Evolutionary conservation across 2,797 vertebrate genomes (phyloP).

Genomic region (Basileuterus tristriatus): DNA sequence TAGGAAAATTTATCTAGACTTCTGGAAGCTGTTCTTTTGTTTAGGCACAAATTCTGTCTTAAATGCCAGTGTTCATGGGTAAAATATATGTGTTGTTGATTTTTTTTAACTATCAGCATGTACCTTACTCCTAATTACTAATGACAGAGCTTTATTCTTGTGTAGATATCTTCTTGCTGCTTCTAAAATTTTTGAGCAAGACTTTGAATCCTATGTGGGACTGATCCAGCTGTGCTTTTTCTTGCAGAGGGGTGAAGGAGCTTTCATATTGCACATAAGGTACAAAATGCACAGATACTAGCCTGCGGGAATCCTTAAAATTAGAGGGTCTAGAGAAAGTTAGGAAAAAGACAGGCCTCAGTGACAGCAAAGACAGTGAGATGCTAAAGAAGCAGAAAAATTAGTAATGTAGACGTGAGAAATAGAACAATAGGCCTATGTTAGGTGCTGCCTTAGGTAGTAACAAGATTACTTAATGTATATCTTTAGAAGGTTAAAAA

Average conservation of each 20-base stretch:
- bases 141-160: neutral
- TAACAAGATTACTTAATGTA: too few relatives aligned
- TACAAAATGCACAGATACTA: neutral
- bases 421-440: too few relatives aligned
- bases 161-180: neutral
- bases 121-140: neutral
- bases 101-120: neutral
- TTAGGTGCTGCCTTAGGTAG: too few relatives aligned
- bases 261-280: neutral
- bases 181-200: neutral
- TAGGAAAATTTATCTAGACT: neutral
- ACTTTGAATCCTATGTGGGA: neutral
- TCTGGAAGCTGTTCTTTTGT: neutral
- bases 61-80: neutral
- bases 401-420: too few relatives aligned
- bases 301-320: too few relatives aligned
- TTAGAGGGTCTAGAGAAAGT: too few relatives aligned
- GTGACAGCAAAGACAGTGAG: too few relatives aligned
- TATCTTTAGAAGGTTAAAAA: too few relatives aligned
- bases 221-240: neutral
- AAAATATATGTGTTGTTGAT: accelerated
- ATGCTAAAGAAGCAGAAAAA: too few relatives aligned
- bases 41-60: neutral
- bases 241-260: neutral
- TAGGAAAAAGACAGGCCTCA: too few relatives aligned